Evolutionary conservation across 2,888 invertebrate genomes (phyloP), one percentile per base, ranked within the genome.

Genomic region (Margaritifera margaritifera): DNA sequence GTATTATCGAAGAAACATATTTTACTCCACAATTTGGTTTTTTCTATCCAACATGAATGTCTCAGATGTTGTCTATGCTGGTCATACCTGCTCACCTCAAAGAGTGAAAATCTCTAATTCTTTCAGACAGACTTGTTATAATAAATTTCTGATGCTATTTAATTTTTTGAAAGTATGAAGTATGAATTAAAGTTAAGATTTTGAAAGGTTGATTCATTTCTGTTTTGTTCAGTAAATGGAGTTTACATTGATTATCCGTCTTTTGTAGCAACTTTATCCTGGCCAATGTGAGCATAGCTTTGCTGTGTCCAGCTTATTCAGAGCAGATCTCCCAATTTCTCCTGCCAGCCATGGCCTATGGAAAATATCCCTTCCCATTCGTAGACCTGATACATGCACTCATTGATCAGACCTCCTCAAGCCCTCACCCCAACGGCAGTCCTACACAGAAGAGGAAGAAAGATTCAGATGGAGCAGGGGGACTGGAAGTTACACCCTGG

Each of bases 401-500:
- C 62, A 78, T 85, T 64, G 75, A 64, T 8, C 77, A 80, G 57
- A 80, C 77, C 58, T 64, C 71, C n/a, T 68, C 71, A 18, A 52
- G 60, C 18, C 69, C 66, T 31, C 25, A 62, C 19, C 73, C 69
- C 8, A 61, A 58, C 62, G 67, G 74, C 61, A 72, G 75, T 60
- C 73, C 64, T 58, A 73, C 61, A 58, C 68, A 68, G 11, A 66
- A 71, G 50, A 63, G 57, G 57, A 68, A 55, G 6, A 24, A n/a
- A n/a, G 65, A 62, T 53, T 66, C 55, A 53, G 55, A 70, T 20
- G 67, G 57, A 58, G 64, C 63, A 6, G 59, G 61, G 50, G 5
- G 50, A 51, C 53, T 72, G 22, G 74, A 73, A 18, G 92, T 92
- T 68, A 92, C 93, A 50, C 92, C 93, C 4, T 93, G 93, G 92